Base-by-base conservation (phyloP, 2,113 vertebrate genomes). In the Ellobius talpinus region DNA sequence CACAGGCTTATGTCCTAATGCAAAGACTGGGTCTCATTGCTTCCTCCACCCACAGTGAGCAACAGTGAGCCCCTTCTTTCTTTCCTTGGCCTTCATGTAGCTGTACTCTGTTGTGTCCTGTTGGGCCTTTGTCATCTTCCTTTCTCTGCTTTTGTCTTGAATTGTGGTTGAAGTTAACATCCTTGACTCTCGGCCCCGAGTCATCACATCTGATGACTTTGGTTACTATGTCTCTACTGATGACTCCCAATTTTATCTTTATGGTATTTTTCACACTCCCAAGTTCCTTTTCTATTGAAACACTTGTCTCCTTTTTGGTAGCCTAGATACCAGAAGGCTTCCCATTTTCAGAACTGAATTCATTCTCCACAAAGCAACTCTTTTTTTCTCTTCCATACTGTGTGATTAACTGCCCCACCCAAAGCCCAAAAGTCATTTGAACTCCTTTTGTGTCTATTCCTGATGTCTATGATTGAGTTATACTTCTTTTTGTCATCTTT, bases 201-300 rank as follows among this genome's bases (percentile, higher is more conserved):
- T 72, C 11, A 82, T 87, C n/a, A 85, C 87, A 81, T 47, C 16
- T 45, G 36, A 0, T 94, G 29, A 33, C 68, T 87, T 93, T 26
- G 85, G 78, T 87, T 77, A 42, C n/a, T 58, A 1, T 92, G 31
- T 79, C 72, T 96, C 1, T 92, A 61, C n/a, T 92, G 7, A 81
- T 82, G 33, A 97, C 79, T 93, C 76, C 36, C 45, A 89, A 50
- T 50, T 93, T 70, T 93, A 66, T 91, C 65, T 96, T 95, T 63
- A 29, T 91, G 12, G 6, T 65, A 23, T 12, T 23, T 82, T 4
- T n/a, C 66, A 72, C 66, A 87, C 33, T 89, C n/a, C 45, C 68
- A 68, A 86, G 52, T 68, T 89, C 74, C 16, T 91, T 1, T 58
- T 50, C 70, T 74, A 93, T 74, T 24, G 26, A 91, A 65, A 81